Evolutionary conservation across 2,888 invertebrate genomes (phyloP), one percentile per base, ranked within the genome.

Genomic region (Ornithoptera priamus): DNA sequence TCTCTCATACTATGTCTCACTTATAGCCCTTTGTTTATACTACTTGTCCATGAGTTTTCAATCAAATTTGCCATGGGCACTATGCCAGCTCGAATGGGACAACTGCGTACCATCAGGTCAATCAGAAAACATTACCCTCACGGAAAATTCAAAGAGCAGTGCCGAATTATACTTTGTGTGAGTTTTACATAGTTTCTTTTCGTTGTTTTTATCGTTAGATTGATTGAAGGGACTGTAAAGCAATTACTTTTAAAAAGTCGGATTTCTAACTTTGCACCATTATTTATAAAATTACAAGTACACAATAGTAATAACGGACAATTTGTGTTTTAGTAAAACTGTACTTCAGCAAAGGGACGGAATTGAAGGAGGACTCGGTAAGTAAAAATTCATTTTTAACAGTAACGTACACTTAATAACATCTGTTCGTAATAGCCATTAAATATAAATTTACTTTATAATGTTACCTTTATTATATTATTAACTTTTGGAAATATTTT

Each of bases 21-120:
- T 97, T 65, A 94, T 97, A 90, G 95, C 95, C 0, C 82, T 97
- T 53, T 95, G 96, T 15, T 77, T 97, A 15, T 96, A 94, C 85
- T 97, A 97, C 85, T 87, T 97, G 76, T 84, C 94, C 8, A 94
- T 95, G 79, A 97, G 97, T 67, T 97, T 96, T 81, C 94, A 94
- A 72, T 77, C 93, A 0, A 93, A 94, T 1, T 85, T 97, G 63
- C 97, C 97, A 0, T 97, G 97, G 97, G 90, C 96, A 0, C 80
- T 92, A 30, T 97, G 97, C 77, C 83, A 92, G 18, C 85, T 89
- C 0, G 92, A 92, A 62, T 95, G 95, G 95, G 69, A 60, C 0
- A 80, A 85, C 61, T 93, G 92, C 75, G 84, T 92, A 42, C 89
- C 93, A 0, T 89, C 93, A 0, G 84, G 84, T 30, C 77, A 81